phyloP scores from a whole-genome alignment of 2,797 vertebrate genomes.

The Petrocephalus sullivani region DNA sequence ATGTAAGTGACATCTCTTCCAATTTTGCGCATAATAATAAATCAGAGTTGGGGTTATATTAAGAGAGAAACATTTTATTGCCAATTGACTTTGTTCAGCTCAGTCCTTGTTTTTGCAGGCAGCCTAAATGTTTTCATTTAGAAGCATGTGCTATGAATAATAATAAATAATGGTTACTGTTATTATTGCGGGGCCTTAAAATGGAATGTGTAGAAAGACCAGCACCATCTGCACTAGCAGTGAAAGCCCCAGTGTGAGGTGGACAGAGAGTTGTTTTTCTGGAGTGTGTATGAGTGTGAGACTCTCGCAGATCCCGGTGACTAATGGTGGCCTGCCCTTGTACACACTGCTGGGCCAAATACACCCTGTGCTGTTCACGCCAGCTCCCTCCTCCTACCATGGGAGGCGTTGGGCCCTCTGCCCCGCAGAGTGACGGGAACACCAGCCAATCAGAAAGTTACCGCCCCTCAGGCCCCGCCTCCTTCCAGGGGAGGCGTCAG shows the following conservation, averaged over 20 bases:
- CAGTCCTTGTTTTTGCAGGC: neutral
- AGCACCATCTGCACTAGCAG: neutral
- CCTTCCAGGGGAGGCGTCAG: neutral
- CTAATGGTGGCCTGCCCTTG: conserved; percentile 45
- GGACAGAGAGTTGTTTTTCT: neutral
- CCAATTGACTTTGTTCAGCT: neutral
- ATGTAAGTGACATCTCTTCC: conserved; percentile 67
- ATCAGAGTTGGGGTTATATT: neutral
- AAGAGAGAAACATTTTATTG: neutral
- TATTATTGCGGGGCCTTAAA: neutral
- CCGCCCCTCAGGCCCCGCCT: neutral
- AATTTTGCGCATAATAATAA: neutral
- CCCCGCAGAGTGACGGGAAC: neutral
- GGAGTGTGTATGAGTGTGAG: neutral
- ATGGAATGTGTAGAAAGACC: neutral
- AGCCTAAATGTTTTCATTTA: neutral
- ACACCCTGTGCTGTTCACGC: conserved; percentile 61
- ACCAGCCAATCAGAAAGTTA: neutral
- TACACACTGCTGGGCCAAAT: conserved; percentile 68
- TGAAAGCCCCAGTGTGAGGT: neutral
- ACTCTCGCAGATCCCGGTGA: conserved; percentile 5
- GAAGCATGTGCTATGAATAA: neutral
- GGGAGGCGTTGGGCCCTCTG: neutral
- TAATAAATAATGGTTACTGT: neutral
- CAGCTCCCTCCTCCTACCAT: neutral